phyloP scores from a whole-genome alignment of 2,797 vertebrate species.

The Pseudocheirus occidentalis region DNA sequence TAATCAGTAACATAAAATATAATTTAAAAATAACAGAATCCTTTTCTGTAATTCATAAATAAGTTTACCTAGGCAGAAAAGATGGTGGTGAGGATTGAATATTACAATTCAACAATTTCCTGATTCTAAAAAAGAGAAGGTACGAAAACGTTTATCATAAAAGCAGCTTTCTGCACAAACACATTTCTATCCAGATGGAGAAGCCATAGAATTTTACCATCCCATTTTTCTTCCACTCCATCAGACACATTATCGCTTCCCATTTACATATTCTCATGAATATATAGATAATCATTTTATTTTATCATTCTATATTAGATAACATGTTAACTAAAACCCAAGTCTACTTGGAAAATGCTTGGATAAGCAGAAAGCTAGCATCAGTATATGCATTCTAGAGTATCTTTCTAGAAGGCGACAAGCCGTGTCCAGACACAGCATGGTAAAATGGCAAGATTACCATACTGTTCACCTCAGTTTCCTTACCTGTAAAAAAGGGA shows the following conservation, averaged over 20 bases:
- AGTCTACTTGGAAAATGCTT: not conserved
- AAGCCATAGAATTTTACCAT: not conserved
- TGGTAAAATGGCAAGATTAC: no score
- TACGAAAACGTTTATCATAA: not conserved
- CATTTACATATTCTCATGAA: not conserved
- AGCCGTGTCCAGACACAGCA: no score
- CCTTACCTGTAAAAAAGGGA: not conserved
- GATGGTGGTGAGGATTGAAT: not conserved
- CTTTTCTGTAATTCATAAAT: no score
- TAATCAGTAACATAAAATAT: not conserved
- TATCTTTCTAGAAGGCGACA: no score
- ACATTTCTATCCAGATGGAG: not conserved
- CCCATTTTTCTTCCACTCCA: not conserved
- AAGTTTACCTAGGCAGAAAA: not conserved
- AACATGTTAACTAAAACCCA: not conserved
- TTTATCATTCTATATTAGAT: constrained; percentile 16
- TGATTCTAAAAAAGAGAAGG: not conserved
- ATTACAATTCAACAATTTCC: not conserved
- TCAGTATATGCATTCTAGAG: not conserved
- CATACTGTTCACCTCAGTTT: no score
- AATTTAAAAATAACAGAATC: not conserved
- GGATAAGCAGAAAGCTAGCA: constrained; percentile 2
- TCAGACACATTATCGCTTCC: not conserved
- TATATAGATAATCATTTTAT: not conserved
- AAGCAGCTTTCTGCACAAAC: not conserved